Base-by-base conservation (phyloP, 2,797 vertebrate genomes). In the Centroberyx gerrardi region DNA sequence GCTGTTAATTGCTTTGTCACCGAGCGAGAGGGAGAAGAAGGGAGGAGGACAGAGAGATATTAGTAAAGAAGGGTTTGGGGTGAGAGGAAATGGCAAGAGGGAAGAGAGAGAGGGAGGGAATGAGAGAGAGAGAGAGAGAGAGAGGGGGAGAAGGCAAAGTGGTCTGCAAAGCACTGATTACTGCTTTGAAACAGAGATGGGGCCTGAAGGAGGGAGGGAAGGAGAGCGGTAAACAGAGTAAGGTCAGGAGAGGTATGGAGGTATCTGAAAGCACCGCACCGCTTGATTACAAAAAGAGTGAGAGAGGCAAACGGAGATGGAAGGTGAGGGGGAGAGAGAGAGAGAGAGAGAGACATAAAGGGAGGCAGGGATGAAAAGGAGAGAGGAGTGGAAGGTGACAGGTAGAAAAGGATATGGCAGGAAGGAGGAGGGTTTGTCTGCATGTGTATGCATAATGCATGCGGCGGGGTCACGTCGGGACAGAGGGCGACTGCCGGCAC, bases 1-100 rank as follows among this genome's bases (percentile, higher is more conserved):
- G 73, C 78, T 29, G 74, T 77, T 90, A 90, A 90, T 88, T 86
- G 79, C 78, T 80, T 87, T 86, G 86, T 80, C 52, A 52, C 64
- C 18, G 73, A 83, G 68, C 60, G 63, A 81, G 67, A 82, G 66
- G 75, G 76, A 80, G 75, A 65, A 52, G 48, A 62, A 53, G 75
- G 63, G 67, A 74, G 67, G 74, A 76, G 49, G 75, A 75, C 42
- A 62, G 53, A 80, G 59, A 86, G 72, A 75, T 61, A 33, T 65
- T 54, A 61, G 52, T 63, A 78, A 65, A 78, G 85, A 76, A 80
- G 72, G 61, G 27, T 12, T 6, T 9, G 59, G 71, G 72, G 72
- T 74, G 85, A 79, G 59, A 40, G 74, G 54, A 46, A 73, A 73
- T 68, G 54, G 60, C 65, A 74, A 14, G 68, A 81, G 73, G 74